Evolutionary conservation across 1,140 invertebrate species (phyloP).

Genomic region (Onthophagus taurus): DNA sequence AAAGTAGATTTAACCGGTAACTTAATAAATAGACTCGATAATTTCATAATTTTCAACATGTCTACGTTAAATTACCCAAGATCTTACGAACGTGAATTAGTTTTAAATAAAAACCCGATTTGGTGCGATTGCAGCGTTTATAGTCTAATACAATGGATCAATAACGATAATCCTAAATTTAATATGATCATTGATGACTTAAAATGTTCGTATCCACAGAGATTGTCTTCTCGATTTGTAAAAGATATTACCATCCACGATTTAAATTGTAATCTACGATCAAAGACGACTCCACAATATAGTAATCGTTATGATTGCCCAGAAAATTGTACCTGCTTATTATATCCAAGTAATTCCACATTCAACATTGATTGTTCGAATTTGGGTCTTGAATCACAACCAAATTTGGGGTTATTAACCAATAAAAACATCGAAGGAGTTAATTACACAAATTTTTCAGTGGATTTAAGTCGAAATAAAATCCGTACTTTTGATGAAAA

Average conservation of each 20-base stretch:
- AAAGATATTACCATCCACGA: conserved; percentile 13
- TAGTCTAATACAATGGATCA: conserved; percentile 19
- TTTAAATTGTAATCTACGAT: conserved; percentile 17
- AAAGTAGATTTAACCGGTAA: no score
- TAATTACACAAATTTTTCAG: background rate
- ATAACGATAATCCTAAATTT: no score
- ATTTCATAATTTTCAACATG: no score
- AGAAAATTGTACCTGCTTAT: conserved; percentile 15
- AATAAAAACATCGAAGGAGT: background rate
- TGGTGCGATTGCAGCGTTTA: conserved; percentile 15
- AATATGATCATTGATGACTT: no score
- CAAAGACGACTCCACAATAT: background rate
- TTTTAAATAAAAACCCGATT: conserved; percentile 13
- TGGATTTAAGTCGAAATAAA: conserved; percentile 14
- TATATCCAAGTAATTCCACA: conserved; percentile 11
- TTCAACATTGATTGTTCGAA: conserved; percentile 21
- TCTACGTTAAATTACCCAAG: no score
- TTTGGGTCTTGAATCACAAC: background rate
- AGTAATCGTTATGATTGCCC: conserved; percentile 14
- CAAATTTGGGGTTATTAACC: background rate
- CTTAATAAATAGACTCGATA: no score
- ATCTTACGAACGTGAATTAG: no score
- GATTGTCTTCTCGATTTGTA: conserved; percentile 3
- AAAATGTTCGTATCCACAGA: conserved; percentile 12
- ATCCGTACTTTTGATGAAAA: conserved; percentile 1